Evolutionary conservation across 2,113 vertebrate species (phyloP).

Genomic region (Recurvirostra avosetta): DNA sequence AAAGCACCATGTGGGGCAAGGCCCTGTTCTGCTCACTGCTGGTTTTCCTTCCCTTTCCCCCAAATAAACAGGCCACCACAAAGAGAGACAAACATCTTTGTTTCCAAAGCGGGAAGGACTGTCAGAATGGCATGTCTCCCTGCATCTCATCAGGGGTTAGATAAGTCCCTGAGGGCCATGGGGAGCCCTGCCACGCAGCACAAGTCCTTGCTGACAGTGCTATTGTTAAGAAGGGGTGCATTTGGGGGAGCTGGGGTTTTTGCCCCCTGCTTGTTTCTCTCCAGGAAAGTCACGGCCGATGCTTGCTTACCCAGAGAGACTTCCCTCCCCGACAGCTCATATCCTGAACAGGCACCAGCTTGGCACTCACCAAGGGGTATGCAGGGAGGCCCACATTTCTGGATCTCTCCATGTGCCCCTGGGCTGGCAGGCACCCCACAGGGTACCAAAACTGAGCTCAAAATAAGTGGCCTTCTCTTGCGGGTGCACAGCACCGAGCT

Average conservation of each 20-base stretch:
- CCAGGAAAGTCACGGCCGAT: not conserved
- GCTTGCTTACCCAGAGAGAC: not conserved
- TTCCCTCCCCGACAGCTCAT: not conserved
- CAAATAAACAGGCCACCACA: not conserved
- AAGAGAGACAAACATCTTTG: slow-evolving; percentile 8
- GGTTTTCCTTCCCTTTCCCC: not conserved
- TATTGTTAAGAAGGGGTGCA: slow-evolving; percentile 34
- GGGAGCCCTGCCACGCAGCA: not conserved
- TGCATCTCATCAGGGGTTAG: not conserved
- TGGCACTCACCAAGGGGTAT: not conserved
- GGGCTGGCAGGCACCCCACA: not conserved
- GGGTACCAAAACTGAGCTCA: not conserved
- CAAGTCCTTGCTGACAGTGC: slow-evolving; percentile 18
- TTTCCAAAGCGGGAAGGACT: not conserved
- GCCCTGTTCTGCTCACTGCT: not conserved
- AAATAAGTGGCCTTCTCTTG: not conserved
- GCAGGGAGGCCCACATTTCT: not conserved
- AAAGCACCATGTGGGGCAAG: not conserved
- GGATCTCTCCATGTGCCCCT: not conserved
- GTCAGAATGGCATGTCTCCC: not conserved
- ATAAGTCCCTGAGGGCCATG: not conserved
- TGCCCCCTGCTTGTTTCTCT: not conserved
- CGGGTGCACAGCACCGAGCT: not conserved
- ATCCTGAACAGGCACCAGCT: not conserved
- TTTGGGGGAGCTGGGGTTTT: not conserved